Percentiles rank a stretch among this genome's conserved stretches.
Evolutionary conservation across 1,140 invertebrate genomes (phyloP).

Genomic region (Lethrus apterus): DNA sequence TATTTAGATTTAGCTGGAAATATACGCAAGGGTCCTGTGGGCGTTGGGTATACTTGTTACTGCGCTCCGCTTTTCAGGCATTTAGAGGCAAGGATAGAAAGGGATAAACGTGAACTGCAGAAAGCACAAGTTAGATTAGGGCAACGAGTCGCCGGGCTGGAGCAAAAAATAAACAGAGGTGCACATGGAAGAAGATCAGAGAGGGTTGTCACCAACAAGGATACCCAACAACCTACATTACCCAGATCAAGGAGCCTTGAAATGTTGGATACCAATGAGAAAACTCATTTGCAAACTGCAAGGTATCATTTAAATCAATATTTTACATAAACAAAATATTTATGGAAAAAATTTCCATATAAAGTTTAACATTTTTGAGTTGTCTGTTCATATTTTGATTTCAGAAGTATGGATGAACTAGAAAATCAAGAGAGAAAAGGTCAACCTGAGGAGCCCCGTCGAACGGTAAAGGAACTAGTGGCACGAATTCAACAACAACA

Average conservation of each 20-base stretch:
- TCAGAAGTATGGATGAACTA: constrained; percentile 38
- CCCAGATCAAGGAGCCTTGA: constrained; percentile 58
- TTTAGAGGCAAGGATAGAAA: constrained; percentile 77
- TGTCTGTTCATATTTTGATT: no score
- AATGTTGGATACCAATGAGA: constrained; percentile 45
- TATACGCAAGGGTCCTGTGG: constrained; percentile 88
- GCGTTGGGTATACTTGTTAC: constrained; percentile 72
- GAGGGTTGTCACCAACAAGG: constrained; percentile 47
- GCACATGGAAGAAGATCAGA: constrained; percentile 53
- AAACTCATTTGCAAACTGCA: constrained; percentile 26
- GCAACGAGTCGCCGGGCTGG: constrained; percentile 69
- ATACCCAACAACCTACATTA: constrained; percentile 49
- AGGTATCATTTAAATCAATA: no score
- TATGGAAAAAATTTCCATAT: no score
- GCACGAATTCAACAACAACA: constrained; percentile 50
- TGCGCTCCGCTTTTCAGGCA: constrained; percentile 77
- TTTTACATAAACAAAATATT: no score
- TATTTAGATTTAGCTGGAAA: constrained; percentile 93
- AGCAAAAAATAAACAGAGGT: constrained; percentile 57
- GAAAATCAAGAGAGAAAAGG: constrained; percentile 32
- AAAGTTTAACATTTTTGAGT: no score
- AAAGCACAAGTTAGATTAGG: constrained; percentile 72
- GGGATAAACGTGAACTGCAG: constrained; percentile 78
- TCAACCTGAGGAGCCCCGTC: constrained; percentile 37
- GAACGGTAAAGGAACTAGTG: constrained; percentile 52